Conservation (phyloP, 2,888 invertebrate species). For the Glaucopsyche alexis region DNA sequence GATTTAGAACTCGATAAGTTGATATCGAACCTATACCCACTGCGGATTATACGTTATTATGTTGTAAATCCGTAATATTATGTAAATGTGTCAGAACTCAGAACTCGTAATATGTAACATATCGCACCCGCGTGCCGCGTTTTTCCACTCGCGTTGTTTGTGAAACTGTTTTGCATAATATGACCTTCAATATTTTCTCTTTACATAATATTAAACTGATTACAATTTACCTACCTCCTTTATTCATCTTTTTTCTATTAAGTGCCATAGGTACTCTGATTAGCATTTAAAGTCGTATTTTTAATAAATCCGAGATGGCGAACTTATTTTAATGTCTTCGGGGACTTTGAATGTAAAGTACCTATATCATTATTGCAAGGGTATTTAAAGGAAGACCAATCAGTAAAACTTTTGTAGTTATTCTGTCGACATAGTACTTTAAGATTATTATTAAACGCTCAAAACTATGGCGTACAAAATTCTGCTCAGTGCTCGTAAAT, state of each 20-base stretch:
- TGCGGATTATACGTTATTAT: not conserved
- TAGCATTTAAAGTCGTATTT: no score
- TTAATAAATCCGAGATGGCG: no score
- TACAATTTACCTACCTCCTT: not conserved
- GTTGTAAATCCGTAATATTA: slow-evolving; percentile 2
- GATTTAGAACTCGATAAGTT: no score
- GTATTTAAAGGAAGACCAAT: no score
- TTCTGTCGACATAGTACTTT: no score
- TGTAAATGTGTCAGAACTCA: not conserved
- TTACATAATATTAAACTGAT: not conserved
- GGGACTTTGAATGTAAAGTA: no score
- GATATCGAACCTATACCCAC: not conserved
- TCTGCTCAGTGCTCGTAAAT: not conserved
- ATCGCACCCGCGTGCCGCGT: slow-evolving; percentile 6
- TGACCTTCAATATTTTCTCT: slow-evolving; percentile 11
- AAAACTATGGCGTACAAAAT: not conserved
- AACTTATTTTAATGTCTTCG: no score
- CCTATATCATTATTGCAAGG: no score
- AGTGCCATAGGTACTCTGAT: no score
- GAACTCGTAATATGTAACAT: not conserved
- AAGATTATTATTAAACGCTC: no score
- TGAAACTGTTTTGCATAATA: not conserved
- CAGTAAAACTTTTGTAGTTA: no score
- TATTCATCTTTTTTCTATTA: no score
- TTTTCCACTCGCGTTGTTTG: not conserved